Evolutionary conservation across 1,140 invertebrate genomes (phyloP), one percentile per base, ranked within the genome.

Genomic region (Parasteatoda tepidariorum): DNA sequence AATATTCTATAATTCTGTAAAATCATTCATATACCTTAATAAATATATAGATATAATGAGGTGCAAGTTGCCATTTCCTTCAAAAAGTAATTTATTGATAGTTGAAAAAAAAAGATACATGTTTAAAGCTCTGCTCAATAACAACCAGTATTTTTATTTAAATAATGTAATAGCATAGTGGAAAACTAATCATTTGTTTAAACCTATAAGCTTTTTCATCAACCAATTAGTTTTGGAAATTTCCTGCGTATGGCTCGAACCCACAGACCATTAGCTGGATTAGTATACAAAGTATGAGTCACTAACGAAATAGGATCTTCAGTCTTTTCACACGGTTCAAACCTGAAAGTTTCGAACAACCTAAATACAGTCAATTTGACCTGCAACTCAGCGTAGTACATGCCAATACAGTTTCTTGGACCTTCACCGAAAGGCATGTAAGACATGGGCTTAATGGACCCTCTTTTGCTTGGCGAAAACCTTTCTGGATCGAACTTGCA

Each of bases 371-470:
- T 92, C 59, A 93, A 85, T 89, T 94, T 94, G 0, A 92, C 90
- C 87, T 94, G 91, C 71, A 94, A 85, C 4, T 92, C 75, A 2
- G 92, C 94, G 68, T 94, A 92, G 48, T 93, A 89, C 88, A 91
- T 90, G 62, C 92, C 93, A 26, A 92, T 87, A 83, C 92, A 92
- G 84, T 89, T 89, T 34, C 91, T 84, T 4, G 91, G 91, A 13
- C 92, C 91, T 18, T 86, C 85, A n/a, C 91, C 92, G 85, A 92
- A 92, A 5, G 91, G 90, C 2, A 91, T 54, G 84, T 87, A 92
- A 0, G 87, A 84, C 48, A 88, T 87, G 4, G 88, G 87, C 22
- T 89, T 66, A 15, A 86, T 54, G 9, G 84, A 84, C 6, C 75
- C 55, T 62, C 87, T 86, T n/a, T 86, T 86, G 83, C 86, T 85